These are phyloP conservation scores for Spinus olivaceus DNA, from an alignment of 2,797 vertebrate species.

Conservation along the genomic window DNA sequence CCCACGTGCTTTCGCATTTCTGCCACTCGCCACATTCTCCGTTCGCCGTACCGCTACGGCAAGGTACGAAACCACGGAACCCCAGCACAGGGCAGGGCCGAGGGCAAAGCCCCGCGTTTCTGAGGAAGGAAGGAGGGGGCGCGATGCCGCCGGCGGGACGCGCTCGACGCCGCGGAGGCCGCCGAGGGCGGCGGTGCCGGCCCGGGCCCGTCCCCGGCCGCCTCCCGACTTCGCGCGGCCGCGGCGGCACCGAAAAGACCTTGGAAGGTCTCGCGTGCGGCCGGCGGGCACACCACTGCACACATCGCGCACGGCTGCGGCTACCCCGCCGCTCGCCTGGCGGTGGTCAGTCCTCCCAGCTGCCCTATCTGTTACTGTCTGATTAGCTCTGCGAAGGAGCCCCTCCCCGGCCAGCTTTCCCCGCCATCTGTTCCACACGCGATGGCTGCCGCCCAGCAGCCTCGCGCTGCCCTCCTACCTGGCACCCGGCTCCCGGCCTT, in stretches of 20 bases:
- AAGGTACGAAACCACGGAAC: rapidly evolving
- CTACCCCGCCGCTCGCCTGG: constrained; percentile 81
- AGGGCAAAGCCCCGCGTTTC: background rate
- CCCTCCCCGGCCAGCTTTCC: constrained; percentile 93
- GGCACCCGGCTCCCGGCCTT: constrained; percentile 86
- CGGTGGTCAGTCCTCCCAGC: constrained; percentile 98
- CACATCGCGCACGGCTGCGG: constrained; percentile 88
- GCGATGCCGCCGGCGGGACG: background rate
- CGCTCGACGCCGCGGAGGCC: background rate
- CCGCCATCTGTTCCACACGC: constrained; percentile 89
- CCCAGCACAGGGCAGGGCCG: background rate
- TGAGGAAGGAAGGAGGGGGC: background rate
- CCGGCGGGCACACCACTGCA: constrained; percentile 95
- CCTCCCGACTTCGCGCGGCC: background rate
- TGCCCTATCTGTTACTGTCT: constrained; percentile 99
- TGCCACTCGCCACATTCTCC: background rate
- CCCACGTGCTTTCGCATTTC: background rate
- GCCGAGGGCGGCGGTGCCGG: background rate
- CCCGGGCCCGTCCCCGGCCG: rapidly evolving
- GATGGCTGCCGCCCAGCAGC: constrained; percentile 97
- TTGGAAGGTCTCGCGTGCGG: constrained; percentile 90
- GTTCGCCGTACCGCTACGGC: rapidly evolving
- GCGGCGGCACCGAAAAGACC: constrained; percentile 74
- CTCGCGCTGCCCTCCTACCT: constrained; percentile 88
- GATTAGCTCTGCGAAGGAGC: constrained; percentile 99